phyloP scores from a whole-genome alignment of 2,888 invertebrate species.

The Sinhomidia bicolor region DNA sequence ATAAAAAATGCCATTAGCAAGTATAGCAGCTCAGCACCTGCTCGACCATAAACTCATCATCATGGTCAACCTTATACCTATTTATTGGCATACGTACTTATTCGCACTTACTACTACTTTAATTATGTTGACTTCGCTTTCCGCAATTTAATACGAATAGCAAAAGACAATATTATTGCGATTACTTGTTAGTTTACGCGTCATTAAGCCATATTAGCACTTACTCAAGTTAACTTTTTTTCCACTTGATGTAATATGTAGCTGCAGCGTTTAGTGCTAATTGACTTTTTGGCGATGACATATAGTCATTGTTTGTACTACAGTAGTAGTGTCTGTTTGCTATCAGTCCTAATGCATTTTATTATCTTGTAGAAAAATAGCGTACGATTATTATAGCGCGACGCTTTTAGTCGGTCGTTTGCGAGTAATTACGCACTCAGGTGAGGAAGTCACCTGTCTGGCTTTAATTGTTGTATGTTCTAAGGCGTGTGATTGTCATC shows the following conservation, averaged over 20 bases:
- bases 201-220: slow-evolving; percentile 39
- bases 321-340: neutral
- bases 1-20: slow-evolving; percentile 39
- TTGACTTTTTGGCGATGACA: slow-evolving; percentile 56
- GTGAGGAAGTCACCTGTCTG: slow-evolving; percentile 49
- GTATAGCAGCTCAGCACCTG: neutral
- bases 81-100: no score
- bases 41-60: neutral
- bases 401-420: neutral
- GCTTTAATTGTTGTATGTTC: neutral
- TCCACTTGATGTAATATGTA: neutral
- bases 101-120: no score
- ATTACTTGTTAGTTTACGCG: neutral
- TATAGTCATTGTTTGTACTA: no score
- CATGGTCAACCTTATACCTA: slow-evolving; percentile 33
- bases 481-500: neutral
- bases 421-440: slow-evolving; percentile 11
- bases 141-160: neutral
- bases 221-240: slow-evolving; percentile 1
- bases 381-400: neutral
- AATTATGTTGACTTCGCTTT: neutral
- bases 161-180: neutral
- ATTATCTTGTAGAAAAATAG: slow-evolving; percentile 6
- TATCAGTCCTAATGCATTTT: slow-evolving; percentile 1
- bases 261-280: neutral